Evolutionary conservation across 2,113 vertebrate species (phyloP), one percentile per base, ranked within the genome.

Genomic region (Cariama cristata): DNA sequence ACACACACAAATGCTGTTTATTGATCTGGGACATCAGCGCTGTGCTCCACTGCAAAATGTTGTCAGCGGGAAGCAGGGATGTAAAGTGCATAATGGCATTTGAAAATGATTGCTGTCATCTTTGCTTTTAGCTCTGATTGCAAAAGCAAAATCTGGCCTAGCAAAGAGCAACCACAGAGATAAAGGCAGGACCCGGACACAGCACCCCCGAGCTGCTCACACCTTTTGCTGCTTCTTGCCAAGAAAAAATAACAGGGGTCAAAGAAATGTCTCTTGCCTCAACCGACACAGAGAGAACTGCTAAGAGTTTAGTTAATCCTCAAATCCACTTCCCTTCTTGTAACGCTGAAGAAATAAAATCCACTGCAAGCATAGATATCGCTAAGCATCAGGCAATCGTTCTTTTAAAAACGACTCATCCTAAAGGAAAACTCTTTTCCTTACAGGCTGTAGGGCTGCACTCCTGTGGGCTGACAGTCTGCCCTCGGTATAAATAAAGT

Each of bases 81-180:
- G 67, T 11, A 22, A 81, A 59, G 63, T 71, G 56, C 80, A 33
- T 1, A 0, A 11, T 15, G 26, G 53, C n/a, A 14, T 59, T 84
- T 71, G 49, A 47, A 75, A 91, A 40, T 12, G 2, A 45, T 28
- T 58, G 66, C 35, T 85, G 71, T 45, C 18, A 0, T 55, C 75
- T 88, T 17, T 59, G 86, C 72, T 83, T 76, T 95, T 44, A 67
- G 88, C 68, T 89, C 59, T 72, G 86, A 88, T 77, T 86, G 95
- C 85, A 89, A 88, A 80, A 90, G 59, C 55, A 80, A 94, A 92
- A 89, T 72, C 83, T 89, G 76, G 30, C 66, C 73, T 15, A 62
- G 91, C 66, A 72, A 75, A 79, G 27, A 87, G 49, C 49, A 87
- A 32, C 20, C 66, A 21, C 88, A 94, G 80, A 60, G 58, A 56